Evolutionary conservation across 2,113 vertebrate species (phyloP), one percentile per base, ranked within the genome.

Genomic region (Brachirus orientalis): DNA sequence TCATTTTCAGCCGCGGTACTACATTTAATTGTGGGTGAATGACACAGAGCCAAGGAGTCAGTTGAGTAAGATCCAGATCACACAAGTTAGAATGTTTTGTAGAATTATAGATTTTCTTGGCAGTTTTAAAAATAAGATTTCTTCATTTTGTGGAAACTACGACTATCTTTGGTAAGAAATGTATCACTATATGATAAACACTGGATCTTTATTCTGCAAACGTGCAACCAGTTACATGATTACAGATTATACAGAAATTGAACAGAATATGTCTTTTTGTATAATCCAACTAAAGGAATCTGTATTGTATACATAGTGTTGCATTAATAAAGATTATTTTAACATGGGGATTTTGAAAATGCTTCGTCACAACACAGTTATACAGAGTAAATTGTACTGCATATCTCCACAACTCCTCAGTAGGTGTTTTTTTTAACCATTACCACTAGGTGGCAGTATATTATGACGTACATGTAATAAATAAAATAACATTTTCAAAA

Each of bases 261-360:
- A 38, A n/a, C n/a, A n/a, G 10, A 35, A 18, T n/a, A n/a, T 43
- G 20, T 69, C 2, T 53, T 64, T 20, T n/a, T 18, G 12, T 44
- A 45, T 64, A 2, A 46, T 36, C 19, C 17, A 48, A 6, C 4
- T 3, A 7, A 18, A 64, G 8, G 38, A 13, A 72, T 69, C 2
- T 33, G 13, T 69, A 75, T 16, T 17, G 5, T 81, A 60, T 82
- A 79, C 74, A 58, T 55, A 69, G 53, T 58, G 43, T 22, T 67
- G n/a, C 16, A 59, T 48, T 7, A 81, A 79, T 86, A 70, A 82
- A 86, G 19, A 56, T 47, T 0, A 43, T 62, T 48, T 76, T 70
- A 18, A 48, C 17, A 62, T n/a, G 2, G 43, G 22, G 0, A 47
- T 36, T 69, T 46, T 52, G 10, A 19, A 40, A 7, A 13, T 77